phyloP scores from a whole-genome alignment of 2,888 invertebrate genomes.

The Pterostichus niger region DNA sequence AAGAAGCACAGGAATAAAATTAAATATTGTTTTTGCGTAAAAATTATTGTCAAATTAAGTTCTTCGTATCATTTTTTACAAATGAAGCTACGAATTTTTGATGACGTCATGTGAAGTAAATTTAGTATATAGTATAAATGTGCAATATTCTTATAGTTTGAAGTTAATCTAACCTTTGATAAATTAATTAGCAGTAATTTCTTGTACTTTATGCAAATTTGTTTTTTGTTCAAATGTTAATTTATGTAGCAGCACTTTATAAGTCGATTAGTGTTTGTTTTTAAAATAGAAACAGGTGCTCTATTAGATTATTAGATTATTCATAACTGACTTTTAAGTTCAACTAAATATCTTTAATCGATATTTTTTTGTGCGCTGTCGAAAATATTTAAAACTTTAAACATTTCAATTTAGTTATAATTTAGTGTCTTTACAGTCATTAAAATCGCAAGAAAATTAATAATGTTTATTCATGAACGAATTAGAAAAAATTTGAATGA shows the following conservation, averaged over 20 bases:
- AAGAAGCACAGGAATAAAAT: too few relatives aligned
- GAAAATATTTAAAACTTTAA: not conserved
- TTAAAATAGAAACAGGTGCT: constrained; percentile 13
- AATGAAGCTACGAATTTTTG: too few relatives aligned
- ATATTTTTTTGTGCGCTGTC: not conserved
- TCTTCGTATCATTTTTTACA: too few relatives aligned
- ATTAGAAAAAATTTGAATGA: not conserved
- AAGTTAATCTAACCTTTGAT: not conserved
- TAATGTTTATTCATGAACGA: constrained; percentile 32
- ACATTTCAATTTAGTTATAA: not conserved
- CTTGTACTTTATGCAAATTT: constrained; percentile 12
- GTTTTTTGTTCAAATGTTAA: not conserved
- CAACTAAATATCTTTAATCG: not conserved
- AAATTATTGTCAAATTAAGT: too few relatives aligned
- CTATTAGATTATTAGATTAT: not conserved
- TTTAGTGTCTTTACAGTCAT: not conserved
- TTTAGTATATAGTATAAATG: too few relatives aligned
- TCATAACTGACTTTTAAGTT: not conserved
- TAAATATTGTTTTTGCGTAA: too few relatives aligned
- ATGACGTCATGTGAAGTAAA: too few relatives aligned
- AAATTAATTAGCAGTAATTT: not conserved
- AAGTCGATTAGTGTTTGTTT: not conserved
- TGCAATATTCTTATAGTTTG: not conserved
- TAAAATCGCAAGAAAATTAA: constrained; percentile 19
- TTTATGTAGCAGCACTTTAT: constrained; percentile 22